Base-by-base conservation (phyloP, 1,140 invertebrate species). In the Melipona quadrifasciata region DNA sequence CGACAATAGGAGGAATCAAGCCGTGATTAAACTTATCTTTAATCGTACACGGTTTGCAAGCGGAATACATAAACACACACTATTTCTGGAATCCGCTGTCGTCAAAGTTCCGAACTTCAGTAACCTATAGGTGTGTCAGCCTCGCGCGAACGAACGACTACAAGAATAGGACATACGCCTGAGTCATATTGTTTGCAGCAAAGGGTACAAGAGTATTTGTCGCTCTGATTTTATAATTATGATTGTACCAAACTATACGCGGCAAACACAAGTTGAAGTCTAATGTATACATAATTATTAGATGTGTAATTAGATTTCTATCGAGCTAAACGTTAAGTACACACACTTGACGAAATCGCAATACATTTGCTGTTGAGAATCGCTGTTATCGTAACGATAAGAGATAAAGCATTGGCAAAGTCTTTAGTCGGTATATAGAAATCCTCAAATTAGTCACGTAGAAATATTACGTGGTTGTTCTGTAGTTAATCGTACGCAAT, bases 331-430 rank as follows among this genome's bases (percentile, higher is more conserved):
- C 34, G 34, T 34, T 31, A 39, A n/a, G 53, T 12, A 16, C 6
- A 55, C 39, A 21, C 8, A 51, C 55, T 12, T n/a, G 27, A 58
- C 19, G 47, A 19, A 53, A n/a, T 47, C 39, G 67, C 17, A 27
- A 75, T n/a, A 47, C 12, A 53, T 71, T 24, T 6, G 47, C 27
- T n/a, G 24, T 71, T 68, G 84, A 87, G 80, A 87, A 84, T 88
- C 82, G 70, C 70, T 85, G 89, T 91, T 92, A 92, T 92, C 91
- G 53, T 57, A 12, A 58, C 67, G 90, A 91, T 91, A 92, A 91
- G 87, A 90, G 87, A 92, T 92, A 91, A 90, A 87, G 68, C 88
- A 87, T 87, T 77, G 76, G 61, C 51, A 51, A 86, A 71, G 70
- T 70, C 47, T 79, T 74, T 51, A 67, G 51, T 67, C 70, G 80